phyloP scores from a whole-genome alignment of 2,113 vertebrate genomes.

The Tachysurus vachellii region DNA sequence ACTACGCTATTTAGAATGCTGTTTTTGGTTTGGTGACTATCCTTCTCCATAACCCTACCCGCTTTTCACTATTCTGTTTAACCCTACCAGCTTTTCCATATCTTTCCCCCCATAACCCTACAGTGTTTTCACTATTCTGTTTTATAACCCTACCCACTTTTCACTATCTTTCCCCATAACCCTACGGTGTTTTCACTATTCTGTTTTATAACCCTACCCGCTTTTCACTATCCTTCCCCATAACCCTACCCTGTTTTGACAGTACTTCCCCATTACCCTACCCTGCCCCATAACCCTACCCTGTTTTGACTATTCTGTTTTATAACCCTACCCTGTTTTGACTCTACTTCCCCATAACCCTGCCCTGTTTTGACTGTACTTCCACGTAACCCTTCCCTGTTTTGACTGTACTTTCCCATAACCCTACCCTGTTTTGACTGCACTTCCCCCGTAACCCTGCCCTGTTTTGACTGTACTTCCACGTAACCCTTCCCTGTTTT shows the following conservation, averaged over 20 bases:
- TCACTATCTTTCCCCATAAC: too few relatives aligned
- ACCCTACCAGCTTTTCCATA: too few relatives aligned
- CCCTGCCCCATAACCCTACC: neutral
- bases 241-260: neutral
- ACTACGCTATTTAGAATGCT: slow-evolving; percentile 15
- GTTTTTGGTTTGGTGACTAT: neutral
- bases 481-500: too few relatives aligned
- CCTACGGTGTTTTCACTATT: too few relatives aligned
- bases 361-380: neutral
- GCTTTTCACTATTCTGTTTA: too few relatives aligned
- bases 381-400: neutral
- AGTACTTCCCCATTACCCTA: neutral
- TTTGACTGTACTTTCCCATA: neutral
- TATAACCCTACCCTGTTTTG: neutral
- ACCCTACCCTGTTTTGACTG: neutral
- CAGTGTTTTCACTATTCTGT: too few relatives aligned
- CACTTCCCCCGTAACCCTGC: neutral
- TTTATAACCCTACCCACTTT: too few relatives aligned
- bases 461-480: neutral
- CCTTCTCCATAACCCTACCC: neutral
- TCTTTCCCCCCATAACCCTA: too few relatives aligned
- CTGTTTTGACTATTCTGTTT: neutral
- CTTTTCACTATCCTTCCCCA: too few relatives aligned
- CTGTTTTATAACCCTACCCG: too few relatives aligned
- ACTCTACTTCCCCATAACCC: neutral